phyloP scores from a whole-genome alignment of 2,888 invertebrate species.

The Morpho deidamia region DNA sequence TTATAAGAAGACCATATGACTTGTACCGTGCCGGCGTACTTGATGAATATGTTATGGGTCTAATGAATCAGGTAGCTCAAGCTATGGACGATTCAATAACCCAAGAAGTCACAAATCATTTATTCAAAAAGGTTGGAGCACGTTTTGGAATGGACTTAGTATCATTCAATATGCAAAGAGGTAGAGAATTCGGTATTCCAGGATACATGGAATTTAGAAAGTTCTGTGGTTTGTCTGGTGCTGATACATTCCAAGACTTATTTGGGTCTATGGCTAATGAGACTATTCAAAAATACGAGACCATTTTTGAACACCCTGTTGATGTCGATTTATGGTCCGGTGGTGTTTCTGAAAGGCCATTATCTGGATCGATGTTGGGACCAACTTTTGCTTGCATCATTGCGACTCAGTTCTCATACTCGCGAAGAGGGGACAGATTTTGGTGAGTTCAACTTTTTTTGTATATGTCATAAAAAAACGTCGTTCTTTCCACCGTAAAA shows the following conservation, averaged over 20 bases:
- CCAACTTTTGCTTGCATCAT: slow-evolving; percentile 97
- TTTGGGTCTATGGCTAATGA: slow-evolving; percentile 93
- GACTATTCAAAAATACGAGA: slow-evolving; percentile 88
- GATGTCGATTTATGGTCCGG: slow-evolving; percentile 98
- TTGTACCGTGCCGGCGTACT: slow-evolving; percentile 93
- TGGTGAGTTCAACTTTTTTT: slow-evolving; percentile 78
- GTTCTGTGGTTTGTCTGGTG: slow-evolving; percentile 91
- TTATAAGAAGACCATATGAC: slow-evolving; percentile 93
- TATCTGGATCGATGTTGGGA: slow-evolving; percentile 95
- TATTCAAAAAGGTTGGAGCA: slow-evolving; percentile 89
- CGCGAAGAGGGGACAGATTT: slow-evolving; percentile 93
- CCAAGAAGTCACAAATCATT: slow-evolving; percentile 92
- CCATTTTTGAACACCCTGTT: slow-evolving; percentile 92
- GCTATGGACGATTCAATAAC: slow-evolving; percentile 97
- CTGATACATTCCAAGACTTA: slow-evolving; percentile 87
- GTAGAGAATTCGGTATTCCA: slow-evolving; percentile 93
- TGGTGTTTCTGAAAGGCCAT: slow-evolving; percentile 93
- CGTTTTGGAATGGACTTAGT: slow-evolving; percentile 93
- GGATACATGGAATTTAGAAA: slow-evolving; percentile 96
- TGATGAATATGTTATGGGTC: slow-evolving; percentile 94
- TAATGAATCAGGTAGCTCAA: slow-evolving; percentile 96
- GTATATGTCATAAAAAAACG: neutral
- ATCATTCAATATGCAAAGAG: slow-evolving; percentile 95
- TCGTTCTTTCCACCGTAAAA: too few relatives aligned
- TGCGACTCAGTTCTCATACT: slow-evolving; percentile 94